phyloP scores from a whole-genome alignment of 92 coral and sea anemone genomes.

The Anthopleura xanthogrammica region DNA sequence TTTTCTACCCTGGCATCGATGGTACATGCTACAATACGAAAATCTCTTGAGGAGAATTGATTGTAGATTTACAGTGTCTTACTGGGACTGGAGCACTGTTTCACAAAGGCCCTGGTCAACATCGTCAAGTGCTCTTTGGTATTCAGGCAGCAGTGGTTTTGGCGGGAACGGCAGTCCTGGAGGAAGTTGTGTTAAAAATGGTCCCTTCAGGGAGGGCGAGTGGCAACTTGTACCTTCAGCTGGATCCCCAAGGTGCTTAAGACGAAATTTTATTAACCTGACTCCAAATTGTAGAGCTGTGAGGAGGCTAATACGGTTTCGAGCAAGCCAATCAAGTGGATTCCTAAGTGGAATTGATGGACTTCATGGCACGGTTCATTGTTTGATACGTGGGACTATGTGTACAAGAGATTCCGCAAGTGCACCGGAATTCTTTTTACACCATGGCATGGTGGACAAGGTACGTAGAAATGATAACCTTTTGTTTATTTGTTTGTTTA shows the following conservation, averaged over 20 bases:
- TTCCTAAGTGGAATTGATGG: conserved; percentile 34
- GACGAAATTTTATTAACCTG: conserved; percentile 41
- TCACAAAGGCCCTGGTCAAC: conserved; percentile 34
- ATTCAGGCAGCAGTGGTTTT: conserved; percentile 43
- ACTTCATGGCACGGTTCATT: conserved; percentile 55
- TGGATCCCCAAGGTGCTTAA: conserved; percentile 38
- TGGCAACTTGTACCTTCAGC: conserved; percentile 52
- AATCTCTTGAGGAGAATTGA: conserved; percentile 43
- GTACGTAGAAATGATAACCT: not conserved
- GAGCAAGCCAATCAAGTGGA: conserved; percentile 1
- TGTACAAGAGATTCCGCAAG: conserved; percentile 33
- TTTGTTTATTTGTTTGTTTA: not conserved
- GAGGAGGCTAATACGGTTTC: conserved; percentile 18
- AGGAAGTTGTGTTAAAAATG: conserved; percentile 26
- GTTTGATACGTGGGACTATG: conserved; percentile 67
- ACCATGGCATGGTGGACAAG: conserved; percentile 69
- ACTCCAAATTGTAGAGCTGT: conserved; percentile 45
- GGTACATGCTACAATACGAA: conserved; percentile 53
- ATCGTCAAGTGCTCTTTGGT: conserved; percentile 34
- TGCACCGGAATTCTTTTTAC: conserved; percentile 68
- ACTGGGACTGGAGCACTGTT: conserved; percentile 63
- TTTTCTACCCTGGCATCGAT: conserved; percentile 67
- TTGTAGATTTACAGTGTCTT: conserved; percentile 56
- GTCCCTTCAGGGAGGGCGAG: conserved; percentile 45
- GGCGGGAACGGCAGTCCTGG: conserved; percentile 35